These are phyloP conservation scores for Crypturellus undulatus DNA, from an alignment of 2,113 vertebrate genomes.

Conservation along the genomic window DNA sequence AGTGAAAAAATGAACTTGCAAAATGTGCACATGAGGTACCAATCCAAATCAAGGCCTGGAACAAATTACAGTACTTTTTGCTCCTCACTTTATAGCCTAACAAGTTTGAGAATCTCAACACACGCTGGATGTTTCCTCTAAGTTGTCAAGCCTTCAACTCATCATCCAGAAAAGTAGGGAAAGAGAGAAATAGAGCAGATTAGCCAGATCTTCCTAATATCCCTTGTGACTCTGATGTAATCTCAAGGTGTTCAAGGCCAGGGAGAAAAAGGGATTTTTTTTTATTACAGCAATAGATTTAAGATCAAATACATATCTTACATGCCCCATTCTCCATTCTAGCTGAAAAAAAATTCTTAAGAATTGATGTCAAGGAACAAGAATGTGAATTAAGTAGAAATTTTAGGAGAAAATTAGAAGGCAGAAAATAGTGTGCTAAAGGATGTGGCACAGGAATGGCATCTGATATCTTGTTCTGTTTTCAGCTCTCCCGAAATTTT, in stretches of 20 bases:
- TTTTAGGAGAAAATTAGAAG: background rate
- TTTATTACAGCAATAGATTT: background rate
- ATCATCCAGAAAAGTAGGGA: background rate
- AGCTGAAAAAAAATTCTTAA: background rate
- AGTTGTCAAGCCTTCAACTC: background rate
- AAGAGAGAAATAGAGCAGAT: background rate
- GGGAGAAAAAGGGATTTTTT: background rate
- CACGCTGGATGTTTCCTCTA: background rate
- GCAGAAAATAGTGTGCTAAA: background rate
- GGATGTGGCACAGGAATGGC: background rate
- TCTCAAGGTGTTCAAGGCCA: background rate
- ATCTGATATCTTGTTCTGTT: rapidly evolving
- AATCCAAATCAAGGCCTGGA: background rate
- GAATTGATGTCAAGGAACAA: background rate
- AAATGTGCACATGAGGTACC: background rate
- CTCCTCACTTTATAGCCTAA: background rate
- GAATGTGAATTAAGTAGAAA: background rate
- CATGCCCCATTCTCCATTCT: background rate
- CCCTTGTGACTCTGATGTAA: background rate
- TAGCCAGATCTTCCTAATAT: background rate
- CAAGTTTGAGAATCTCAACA: background rate
- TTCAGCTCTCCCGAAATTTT: background rate
- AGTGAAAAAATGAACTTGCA: background rate
- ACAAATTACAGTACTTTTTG: background rate
- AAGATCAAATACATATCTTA: background rate